A percentile compares a stretch with the other conserved stretches of the same genome.
Conservation (phyloP, 1,140 invertebrate species). For the Platyura marginata region DNA sequence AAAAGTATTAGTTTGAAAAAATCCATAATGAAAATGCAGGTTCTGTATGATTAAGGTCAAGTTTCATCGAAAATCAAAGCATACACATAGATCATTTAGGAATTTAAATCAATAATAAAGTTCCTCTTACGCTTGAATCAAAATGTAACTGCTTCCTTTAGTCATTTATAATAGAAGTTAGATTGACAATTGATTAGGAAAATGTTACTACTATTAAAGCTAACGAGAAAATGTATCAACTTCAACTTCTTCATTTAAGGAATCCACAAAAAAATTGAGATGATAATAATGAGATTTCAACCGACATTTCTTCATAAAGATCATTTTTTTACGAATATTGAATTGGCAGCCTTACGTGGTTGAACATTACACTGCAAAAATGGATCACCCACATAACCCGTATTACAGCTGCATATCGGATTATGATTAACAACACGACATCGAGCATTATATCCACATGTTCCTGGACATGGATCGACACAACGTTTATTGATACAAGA, state of each 20-base stretch:
- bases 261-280: background rate
- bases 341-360: background rate
- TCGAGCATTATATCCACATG: constrained; percentile 63
- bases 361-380: constrained; percentile 30
- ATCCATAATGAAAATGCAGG: too few species aligned
- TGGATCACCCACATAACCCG: constrained; percentile 60
- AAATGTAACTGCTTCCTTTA: too few species aligned
- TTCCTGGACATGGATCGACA: constrained; percentile 57
- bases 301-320: background rate
- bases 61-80: too few species aligned
- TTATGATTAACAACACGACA: constrained; percentile 72
- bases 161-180: too few species aligned
- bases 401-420: constrained; percentile 58
- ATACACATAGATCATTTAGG: too few species aligned
- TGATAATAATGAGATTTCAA: background rate
- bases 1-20: too few species aligned
- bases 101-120: too few species aligned
- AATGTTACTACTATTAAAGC: background rate
- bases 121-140: too few species aligned
- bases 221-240: background rate
- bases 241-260: background rate
- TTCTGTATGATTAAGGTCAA: too few species aligned
- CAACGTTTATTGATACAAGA: constrained; percentile 63
- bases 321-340: background rate
- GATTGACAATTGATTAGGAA: background rate